These are phyloP conservation scores for Rhinopomastus cyanomelas DNA, from an alignment of 2,113 vertebrate genomes.

Conservation along the genomic window DNA sequence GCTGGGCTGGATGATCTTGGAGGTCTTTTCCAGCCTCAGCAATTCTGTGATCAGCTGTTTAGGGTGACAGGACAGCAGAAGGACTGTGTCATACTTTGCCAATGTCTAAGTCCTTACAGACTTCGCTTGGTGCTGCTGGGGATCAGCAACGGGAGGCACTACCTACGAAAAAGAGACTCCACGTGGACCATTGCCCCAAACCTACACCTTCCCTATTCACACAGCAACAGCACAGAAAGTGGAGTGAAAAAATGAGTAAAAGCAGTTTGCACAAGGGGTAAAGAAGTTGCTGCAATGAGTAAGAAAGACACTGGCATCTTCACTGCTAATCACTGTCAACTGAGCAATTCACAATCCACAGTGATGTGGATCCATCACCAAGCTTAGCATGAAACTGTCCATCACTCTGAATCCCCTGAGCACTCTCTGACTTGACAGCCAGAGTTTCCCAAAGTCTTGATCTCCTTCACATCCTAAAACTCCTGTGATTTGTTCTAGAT, in stretches of 20 bases:
- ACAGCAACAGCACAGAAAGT: background rate
- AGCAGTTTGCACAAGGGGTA: background rate
- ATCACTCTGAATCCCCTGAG: background rate
- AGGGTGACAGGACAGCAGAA: background rate
- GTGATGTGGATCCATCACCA: background rate
- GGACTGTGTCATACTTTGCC: background rate
- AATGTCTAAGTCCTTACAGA: background rate
- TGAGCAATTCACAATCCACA: background rate
- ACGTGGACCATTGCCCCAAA: background rate
- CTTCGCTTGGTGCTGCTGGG: background rate
- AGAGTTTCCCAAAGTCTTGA: background rate
- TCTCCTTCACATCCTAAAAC: background rate
- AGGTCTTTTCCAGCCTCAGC: no score
- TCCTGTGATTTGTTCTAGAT: background rate
- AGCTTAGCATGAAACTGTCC: background rate
- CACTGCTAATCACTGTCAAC: background rate
- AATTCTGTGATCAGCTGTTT: background rate
- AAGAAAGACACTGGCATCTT: rapidly evolving
- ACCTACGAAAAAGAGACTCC: background rate
- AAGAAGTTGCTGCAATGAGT: background rate
- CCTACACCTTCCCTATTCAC: background rate
- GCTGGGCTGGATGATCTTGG: no score
- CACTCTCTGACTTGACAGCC: background rate
- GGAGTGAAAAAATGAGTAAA: background rate
- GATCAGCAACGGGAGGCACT: background rate